These are phyloP conservation scores for Labrus mixtus DNA, from an alignment of 2,113 vertebrate genomes.

Conservation along the genomic window DNA sequence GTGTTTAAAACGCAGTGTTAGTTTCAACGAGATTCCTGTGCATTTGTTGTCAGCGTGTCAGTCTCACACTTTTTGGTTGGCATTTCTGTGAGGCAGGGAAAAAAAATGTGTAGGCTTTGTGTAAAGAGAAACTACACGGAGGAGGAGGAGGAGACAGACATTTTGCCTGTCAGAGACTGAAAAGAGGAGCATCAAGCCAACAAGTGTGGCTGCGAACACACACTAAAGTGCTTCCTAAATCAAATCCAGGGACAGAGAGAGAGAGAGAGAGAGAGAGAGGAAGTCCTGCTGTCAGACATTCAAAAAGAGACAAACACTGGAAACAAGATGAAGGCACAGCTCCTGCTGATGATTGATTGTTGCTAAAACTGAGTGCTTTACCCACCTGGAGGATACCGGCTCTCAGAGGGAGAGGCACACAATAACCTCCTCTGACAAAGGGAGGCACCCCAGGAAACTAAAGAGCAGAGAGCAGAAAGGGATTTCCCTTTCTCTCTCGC, in stretches of 20 bases:
- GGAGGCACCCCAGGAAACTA: conserved; percentile 29
- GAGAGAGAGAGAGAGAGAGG: conserved; percentile 23
- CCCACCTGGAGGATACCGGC: conserved; percentile 48
- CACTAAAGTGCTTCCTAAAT: conserved; percentile 63
- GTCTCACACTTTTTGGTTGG: conserved; percentile 40
- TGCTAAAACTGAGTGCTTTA: conserved; percentile 44
- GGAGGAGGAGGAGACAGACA: conserved; percentile 63
- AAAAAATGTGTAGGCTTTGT: conserved; percentile 57
- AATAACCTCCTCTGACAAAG: conserved; percentile 27
- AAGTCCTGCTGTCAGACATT: conserved; percentile 41
- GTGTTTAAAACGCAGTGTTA: conserved; percentile 23
- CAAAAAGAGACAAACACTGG: conserved; percentile 42
- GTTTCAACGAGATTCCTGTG: conserved; percentile 56
- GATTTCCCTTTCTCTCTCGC: conserved; percentile 63
- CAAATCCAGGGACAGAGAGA: conserved; percentile 25
- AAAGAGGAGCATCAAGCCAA: conserved; percentile 59
- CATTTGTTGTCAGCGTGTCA: conserved; percentile 49
- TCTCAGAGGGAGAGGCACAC: conserved; percentile 31
- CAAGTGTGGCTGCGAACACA: conserved; percentile 51
- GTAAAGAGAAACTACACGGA: conserved; percentile 53
- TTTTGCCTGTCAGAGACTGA: conserved; percentile 64
- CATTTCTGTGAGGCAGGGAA: conserved; percentile 27
- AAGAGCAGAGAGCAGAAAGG: conserved; percentile 51
- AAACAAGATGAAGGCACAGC: conserved; percentile 25
- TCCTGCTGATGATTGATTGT: conserved; percentile 50